A percentile compares a stretch with the other conserved stretches of the same genome.
These are phyloP conservation scores for Perodicticus potto DNA, from an alignment of 2,797 vertebrate species.

Conservation along the genomic window DNA sequence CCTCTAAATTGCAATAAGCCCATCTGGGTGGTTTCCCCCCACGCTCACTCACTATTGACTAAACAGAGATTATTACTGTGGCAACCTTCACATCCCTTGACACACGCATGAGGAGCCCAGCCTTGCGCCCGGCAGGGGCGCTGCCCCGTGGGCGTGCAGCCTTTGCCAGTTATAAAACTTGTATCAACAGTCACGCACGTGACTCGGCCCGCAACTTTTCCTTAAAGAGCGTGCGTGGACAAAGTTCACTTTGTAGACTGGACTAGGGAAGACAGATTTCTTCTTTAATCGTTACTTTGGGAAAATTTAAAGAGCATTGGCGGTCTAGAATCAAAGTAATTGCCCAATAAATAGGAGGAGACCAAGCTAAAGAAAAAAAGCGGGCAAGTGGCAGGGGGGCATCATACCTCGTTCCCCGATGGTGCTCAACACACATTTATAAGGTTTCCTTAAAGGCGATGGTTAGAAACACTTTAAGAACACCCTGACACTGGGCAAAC, in stretches of 20 bases:
- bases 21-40: not conserved
- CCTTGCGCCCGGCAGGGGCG: not conserved
- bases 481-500: not conserved
- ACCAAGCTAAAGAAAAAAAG: not conserved
- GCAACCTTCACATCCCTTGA: conserved; percentile 28
- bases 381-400: not conserved
- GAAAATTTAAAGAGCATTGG: not conserved
- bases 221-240: conserved; percentile 25
- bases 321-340: not conserved
- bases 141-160: not conserved
- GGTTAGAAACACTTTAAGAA: not conserved
- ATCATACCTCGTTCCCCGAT: not conserved
- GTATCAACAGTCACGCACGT: not conserved
- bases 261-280: not conserved
- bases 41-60: conserved; percentile 50
- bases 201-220: not conserved
- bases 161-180: not conserved
- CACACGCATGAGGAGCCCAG: not conserved
- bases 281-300: conserved; percentile 18
- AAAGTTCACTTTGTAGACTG: not conserved
- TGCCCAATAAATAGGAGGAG: conserved; percentile 7
- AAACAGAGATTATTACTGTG: conserved; percentile 73
- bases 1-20: conserved; percentile 43
- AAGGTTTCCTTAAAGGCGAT: not conserved
- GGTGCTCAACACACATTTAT: not conserved